Conservation (phyloP, 2,113 vertebrate genomes). For the Anser brachyrhynchus region DNA sequence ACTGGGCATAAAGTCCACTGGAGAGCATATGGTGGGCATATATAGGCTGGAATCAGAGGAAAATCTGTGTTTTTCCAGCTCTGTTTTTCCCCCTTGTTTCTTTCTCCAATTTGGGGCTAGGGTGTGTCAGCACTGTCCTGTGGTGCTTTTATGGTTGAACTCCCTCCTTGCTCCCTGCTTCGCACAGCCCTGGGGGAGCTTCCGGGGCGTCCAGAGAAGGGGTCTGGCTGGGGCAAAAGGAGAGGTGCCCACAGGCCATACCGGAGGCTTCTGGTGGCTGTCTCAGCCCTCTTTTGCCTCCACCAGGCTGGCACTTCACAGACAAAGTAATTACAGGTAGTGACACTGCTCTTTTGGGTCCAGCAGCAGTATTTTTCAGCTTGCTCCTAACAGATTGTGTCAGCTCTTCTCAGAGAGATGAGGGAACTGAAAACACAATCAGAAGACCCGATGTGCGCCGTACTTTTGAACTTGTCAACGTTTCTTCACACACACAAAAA, state of each 20-base stretch:
- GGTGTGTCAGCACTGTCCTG: not conserved
- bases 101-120: not conserved
- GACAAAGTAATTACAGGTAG: not conserved
- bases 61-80: not conserved
- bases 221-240: not conserved
- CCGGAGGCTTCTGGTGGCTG: not conserved
- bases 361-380: not conserved
- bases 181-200: not conserved
- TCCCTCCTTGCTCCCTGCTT: not conserved
- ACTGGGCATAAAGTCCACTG: rapidly evolving
- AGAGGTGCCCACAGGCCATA: not conserved
- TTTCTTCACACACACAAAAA: not conserved
- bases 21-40: not conserved
- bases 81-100: not conserved
- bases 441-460: not conserved
- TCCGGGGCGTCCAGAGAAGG: not conserved
- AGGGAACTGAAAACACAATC: not conserved
- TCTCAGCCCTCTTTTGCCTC: not conserved
- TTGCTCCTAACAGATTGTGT: not conserved
- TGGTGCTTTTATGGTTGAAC: not conserved
- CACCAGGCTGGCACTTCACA: not conserved
- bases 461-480: not conserved
- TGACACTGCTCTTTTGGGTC: not conserved
- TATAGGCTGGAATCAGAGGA: not conserved
- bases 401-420: not conserved